A percentile compares a stretch with the other conserved stretches of the same genome.
Evolutionary conservation across 2,113 vertebrate species (phyloP).

Genomic region (Sterna hirundo): DNA sequence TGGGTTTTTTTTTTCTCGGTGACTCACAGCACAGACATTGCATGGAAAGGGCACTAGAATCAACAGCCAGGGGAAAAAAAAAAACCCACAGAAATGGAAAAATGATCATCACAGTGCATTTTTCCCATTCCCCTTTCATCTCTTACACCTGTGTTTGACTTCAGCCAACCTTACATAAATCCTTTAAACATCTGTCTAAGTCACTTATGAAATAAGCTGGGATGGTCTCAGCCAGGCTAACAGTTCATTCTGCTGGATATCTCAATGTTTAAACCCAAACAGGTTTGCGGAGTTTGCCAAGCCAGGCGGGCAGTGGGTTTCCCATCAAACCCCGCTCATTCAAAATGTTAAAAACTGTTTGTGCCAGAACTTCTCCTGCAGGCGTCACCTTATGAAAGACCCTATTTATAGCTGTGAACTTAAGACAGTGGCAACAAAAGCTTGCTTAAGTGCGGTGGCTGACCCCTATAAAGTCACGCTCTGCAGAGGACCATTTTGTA

Average conservation of each 20-base stretch:
- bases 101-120: conserved; percentile 70
- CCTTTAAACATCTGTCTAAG: conserved; percentile 78
- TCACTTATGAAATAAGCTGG: conserved; percentile 73
- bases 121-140: conserved; percentile 77
- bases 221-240: conserved; percentile 63
- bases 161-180: conserved; percentile 76
- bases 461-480: background rate
- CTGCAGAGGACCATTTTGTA: background rate
- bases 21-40: conserved; percentile 72
- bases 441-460: background rate
- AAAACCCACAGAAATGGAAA: conserved; percentile 66
- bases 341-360: background rate
- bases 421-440: background rate
- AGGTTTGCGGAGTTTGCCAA: conserved; percentile 58
- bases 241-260: conserved; percentile 60
- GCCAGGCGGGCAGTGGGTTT: conserved; percentile 31
- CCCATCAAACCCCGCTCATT: conserved; percentile 52
- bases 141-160: conserved; percentile 81
- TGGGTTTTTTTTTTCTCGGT: background rate
- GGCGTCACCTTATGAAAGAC: conserved; percentile 1
- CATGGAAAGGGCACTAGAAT: conserved; percentile 66
- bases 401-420: conserved; percentile 41
- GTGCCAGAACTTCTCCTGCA: conserved; percentile 47
- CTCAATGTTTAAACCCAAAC: conserved; percentile 57
- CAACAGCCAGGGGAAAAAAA: conserved; percentile 54